Evolutionary conservation across 2,113 vertebrate genomes (phyloP).

Genomic region (Albula glossodonta): DNA sequence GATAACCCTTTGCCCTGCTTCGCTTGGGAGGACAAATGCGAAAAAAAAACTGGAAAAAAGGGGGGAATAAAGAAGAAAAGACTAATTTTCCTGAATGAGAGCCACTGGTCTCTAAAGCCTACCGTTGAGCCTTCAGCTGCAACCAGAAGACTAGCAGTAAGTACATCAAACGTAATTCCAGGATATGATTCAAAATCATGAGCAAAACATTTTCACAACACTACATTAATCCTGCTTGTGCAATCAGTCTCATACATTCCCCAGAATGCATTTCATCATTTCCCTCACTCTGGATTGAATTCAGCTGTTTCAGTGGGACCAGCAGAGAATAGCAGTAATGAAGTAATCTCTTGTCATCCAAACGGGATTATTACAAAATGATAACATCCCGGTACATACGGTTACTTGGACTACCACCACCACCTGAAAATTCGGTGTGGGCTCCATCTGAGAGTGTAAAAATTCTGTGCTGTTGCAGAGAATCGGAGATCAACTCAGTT

Average conservation of each 20-base stretch:
- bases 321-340: not conserved
- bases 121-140: not conserved
- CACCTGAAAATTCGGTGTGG: no score
- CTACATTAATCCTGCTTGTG: not conserved
- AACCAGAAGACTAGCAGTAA: not conserved
- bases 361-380: not conserved
- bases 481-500: not conserved
- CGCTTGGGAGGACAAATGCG: slow-evolving; percentile 30
- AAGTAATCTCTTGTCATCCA: not conserved
- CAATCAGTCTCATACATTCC: not conserved
- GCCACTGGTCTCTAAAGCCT: not conserved
- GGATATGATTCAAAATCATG: not conserved
- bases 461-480: not conserved
- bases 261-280: not conserved
- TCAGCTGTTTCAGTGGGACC: not conserved
- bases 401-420: no score
- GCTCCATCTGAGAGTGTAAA: not conserved
- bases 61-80: not conserved
- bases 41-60: not conserved
- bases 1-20: slow-evolving; percentile 31
- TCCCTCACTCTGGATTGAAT: not conserved
- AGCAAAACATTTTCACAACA: not conserved
- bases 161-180: not conserved
- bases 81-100: not conserved
- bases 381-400: not conserved